Conservation (phyloP, 2,797 vertebrate genomes). For the Vultur gryphus region DNA sequence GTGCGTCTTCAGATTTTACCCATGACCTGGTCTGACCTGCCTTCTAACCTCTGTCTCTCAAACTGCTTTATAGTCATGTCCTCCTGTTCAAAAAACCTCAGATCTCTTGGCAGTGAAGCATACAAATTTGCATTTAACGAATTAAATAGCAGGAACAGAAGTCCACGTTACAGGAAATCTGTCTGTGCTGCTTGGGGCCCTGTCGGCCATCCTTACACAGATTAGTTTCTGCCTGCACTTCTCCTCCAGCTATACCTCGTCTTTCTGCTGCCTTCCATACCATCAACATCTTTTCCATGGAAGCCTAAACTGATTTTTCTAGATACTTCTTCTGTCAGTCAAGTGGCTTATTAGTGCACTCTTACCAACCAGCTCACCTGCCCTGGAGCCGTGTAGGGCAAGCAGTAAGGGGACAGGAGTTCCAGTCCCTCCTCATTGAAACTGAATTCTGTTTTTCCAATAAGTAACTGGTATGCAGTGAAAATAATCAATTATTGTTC, state of each 20-base stretch:
- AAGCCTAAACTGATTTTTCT: background rate
- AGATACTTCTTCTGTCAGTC: background rate
- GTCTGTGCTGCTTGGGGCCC: background rate
- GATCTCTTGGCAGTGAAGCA: background rate
- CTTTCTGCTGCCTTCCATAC: background rate
- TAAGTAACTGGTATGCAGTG: background rate
- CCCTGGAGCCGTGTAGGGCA: background rate
- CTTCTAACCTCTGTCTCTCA: background rate
- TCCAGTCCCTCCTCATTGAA: background rate
- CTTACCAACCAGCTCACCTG: background rate
- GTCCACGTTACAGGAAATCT: background rate
- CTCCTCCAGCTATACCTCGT: background rate
- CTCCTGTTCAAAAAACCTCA: background rate
- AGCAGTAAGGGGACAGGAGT: background rate
- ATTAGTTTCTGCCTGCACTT: background rate
- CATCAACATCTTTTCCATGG: background rate
- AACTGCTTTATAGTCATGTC: background rate
- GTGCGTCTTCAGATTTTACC: slow-evolving; percentile 17
- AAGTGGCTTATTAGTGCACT: background rate
- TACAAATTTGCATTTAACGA: background rate
- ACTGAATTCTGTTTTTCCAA: background rate
- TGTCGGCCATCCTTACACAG: background rate
- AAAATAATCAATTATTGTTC: background rate
- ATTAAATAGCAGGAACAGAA: background rate
- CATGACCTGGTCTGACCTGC: slow-evolving; percentile 43